Evolutionary conservation across 2,113 vertebrate genomes (phyloP).

Genomic region (Peromyscus maniculatus): DNA sequence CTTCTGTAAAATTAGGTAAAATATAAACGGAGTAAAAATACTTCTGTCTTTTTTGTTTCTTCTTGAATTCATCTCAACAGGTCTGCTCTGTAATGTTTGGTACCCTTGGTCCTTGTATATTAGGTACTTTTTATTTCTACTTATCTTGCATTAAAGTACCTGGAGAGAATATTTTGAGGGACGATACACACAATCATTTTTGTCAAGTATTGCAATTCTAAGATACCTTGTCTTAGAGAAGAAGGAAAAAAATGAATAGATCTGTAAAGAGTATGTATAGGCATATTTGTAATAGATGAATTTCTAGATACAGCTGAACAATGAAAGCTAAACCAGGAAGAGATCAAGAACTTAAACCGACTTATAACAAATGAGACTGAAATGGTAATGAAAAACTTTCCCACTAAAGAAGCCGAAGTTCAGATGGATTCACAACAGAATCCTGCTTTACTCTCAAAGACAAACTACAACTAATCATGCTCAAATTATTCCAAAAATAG

Average conservation of each 20-base stretch:
- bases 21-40: not conserved
- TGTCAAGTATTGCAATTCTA: not conserved
- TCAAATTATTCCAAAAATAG: not conserved
- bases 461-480: not conserved
- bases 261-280: fast-evolving
- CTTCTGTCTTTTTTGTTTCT: not conserved
- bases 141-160: constrained; percentile 34
- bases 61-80: not conserved
- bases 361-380: not conserved
- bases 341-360: not conserved
- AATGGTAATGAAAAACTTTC: not conserved
- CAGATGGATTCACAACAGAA: not conserved
- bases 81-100: not conserved
- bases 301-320: not conserved
- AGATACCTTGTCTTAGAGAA: not conserved
- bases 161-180: not conserved
- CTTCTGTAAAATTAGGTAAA: constrained; percentile 66
- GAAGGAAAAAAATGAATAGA: constrained; percentile 51
- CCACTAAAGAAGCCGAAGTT: not conserved
- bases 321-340: not conserved
- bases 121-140: not conserved
- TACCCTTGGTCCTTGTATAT: not conserved
- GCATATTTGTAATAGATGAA: not conserved
- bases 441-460: not conserved
- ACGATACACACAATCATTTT: not conserved